Evolutionary conservation across 2,888 invertebrate genomes (phyloP), one percentile per base, ranked within the genome.

Genomic region (Heteromurus nitidus): DNA sequence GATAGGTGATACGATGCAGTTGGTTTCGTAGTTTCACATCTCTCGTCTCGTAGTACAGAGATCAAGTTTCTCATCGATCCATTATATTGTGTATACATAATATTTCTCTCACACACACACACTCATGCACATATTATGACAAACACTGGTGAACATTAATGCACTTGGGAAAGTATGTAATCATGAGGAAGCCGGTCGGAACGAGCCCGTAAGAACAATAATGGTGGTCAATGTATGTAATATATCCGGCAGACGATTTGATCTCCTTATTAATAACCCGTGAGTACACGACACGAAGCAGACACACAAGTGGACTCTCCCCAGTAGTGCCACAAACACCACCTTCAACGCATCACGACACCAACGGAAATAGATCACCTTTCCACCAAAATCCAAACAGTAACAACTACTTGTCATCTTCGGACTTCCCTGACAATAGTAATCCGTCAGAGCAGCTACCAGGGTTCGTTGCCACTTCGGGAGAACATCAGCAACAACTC

Each of bases 231-330:
- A 85, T 86, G 86, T 86, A 85, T 83, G 85, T 86, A 68, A 86
- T 86, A 84, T 86, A 86, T 81, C 86, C 86, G 80, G 85, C 85
- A 80, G 86, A 86, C 82, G 86, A 86, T 72, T 84, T 86, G 75
- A 82, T 86, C 79, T 82, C 83, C 80, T 76, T 85, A 70, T 70
- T 86, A 82, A 60, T 86, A 69, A 80, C 81, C 80, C 82, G 82
- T 85, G 85, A 85, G 73, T 84, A 85, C 80, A 70, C 80, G 62
- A 69, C 70, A 53, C 44, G 76, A 76, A 42, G 42, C 42, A 64
- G 55, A 73, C 68, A 74, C 36, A 24, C 55, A 65, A 79, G 79
- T 79, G 79, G 79, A 53, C 20, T 79, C 68, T 70, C 79, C 79
- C 79, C 79, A 18, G n/a, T n/a, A 68, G 72, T 68, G 65, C 76